phyloP scores from a whole-genome alignment of 2,888 invertebrate species.

The Metacarcinus magister region DNA sequence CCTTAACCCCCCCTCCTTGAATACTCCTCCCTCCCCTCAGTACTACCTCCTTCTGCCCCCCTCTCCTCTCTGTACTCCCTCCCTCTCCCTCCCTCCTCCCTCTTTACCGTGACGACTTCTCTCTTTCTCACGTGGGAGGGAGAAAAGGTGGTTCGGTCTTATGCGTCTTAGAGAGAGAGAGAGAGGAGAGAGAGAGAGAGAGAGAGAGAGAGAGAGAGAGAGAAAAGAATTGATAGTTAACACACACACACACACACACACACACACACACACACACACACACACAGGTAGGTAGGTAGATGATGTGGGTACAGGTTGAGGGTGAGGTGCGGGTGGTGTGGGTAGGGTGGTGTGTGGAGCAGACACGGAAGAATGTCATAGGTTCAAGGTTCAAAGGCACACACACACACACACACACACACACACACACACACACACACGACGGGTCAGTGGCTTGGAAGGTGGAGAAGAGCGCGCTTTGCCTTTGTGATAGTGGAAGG shows the following conservation, averaged over 20 bases:
- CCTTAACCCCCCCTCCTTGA: neutral
- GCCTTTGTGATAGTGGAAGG: neutral
- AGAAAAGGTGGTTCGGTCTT: neutral
- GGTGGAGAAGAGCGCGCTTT: neutral
- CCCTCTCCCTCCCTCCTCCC: neutral
- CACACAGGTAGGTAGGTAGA: no score
- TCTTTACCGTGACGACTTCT: neutral
- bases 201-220: neutral
- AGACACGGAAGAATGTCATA: neutral
- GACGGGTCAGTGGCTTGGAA: conserved; percentile 4
- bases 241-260: neutral
- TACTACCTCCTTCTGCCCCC: neutral
- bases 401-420: conserved; percentile 37
- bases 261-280: neutral
- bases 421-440: conserved; percentile 35
- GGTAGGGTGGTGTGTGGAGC: neutral
- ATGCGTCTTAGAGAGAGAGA: conserved; percentile 40
- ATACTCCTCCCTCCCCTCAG: neutral
- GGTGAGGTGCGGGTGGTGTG: neutral
- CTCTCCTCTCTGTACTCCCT: neutral
- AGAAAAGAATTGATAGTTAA: neutral
- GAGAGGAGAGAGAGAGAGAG: conserved; percentile 20
- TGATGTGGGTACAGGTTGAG: neutral
- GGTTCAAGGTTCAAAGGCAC: conserved; percentile 9
- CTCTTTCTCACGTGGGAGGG: neutral